A percentile compares a stretch with the other conserved stretches of the same genome.
Evolutionary conservation across 2,888 invertebrate genomes (phyloP).

Genomic region (Ormyrus rosae): DNA sequence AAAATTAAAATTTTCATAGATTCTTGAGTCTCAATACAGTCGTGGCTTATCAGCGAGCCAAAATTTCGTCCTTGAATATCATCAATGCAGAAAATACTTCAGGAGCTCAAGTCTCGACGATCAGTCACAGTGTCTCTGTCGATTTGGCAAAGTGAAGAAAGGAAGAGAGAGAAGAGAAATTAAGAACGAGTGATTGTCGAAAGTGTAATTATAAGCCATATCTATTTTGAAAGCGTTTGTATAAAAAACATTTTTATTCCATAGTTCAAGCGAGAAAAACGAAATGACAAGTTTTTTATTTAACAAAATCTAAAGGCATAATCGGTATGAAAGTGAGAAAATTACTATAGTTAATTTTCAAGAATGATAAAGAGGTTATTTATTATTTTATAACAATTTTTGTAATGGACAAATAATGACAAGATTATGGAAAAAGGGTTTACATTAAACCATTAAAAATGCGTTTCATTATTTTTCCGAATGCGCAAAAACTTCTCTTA

Average conservation of each 20-base stretch:
- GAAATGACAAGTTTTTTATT: slow-evolving; percentile 33
- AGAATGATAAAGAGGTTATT: slow-evolving; percentile 12
- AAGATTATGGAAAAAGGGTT: not conserved
- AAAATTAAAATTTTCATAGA: slow-evolving; percentile 77
- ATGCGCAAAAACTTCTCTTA: not conserved
- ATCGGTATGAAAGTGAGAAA: slow-evolving; percentile 13
- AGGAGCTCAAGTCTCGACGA: slow-evolving; percentile 75
- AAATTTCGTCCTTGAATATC: slow-evolving; percentile 91
- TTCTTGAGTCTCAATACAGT: slow-evolving; percentile 91
- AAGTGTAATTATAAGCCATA: slow-evolving; percentile 54
- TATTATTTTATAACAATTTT: slow-evolving; percentile 35
- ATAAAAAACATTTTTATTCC: slow-evolving; percentile 47
- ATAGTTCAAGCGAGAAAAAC: slow-evolving; percentile 17
- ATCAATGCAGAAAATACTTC: slow-evolving; percentile 72
- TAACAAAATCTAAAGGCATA: not conserved
- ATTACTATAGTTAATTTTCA: not conserved
- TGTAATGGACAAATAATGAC: not conserved
- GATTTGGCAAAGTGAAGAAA: slow-evolving; percentile 70
- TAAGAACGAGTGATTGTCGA: slow-evolving; percentile 4
- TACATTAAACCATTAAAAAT: not conserved
- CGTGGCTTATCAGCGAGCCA: slow-evolving; percentile 93
- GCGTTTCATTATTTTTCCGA: not conserved
- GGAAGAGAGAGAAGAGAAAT: slow-evolving; percentile 55
- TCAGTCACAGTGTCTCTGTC: slow-evolving; percentile 78
- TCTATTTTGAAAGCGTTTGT: slow-evolving; percentile 43